Evolutionary conservation across 2,113 vertebrate genomes (phyloP), one percentile per base, ranked within the genome.

Genomic region (Vulpes ferrilata): DNA sequence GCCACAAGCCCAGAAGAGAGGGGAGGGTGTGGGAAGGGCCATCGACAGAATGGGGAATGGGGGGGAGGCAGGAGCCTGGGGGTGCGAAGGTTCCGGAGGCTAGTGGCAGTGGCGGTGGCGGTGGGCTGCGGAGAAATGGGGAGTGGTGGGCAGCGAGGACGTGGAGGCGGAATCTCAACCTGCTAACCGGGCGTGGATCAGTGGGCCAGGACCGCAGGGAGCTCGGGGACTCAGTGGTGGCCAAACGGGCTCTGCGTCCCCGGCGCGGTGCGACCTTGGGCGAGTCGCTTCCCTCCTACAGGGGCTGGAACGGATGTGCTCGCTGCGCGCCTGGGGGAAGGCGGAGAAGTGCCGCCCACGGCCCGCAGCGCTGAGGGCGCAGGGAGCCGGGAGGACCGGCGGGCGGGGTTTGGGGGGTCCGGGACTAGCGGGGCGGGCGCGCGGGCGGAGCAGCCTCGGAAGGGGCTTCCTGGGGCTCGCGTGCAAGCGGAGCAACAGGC

Each of bases 401-500:
- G 43, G 43, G 59, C 16, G 1, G 76, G 53, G 1, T 5, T 15
- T 11, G 35, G 4, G 2, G 7, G 17, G 15, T n/a, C 20, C 43
- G 25, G 25, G 69, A 67, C 32, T 2, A 10, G 32, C 32, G 32
- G 35, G n/a, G 59, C 1, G 2, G 1, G 25, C 64, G 12, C 57
- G 38, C 65, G 7, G 32, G 25, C 65, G 7, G 62, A 20, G 83
- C 71, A 22, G 53, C 60, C 76, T 64, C 35, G 3, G 43, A 59
- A 51, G n/a, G 59, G 76, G 83, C 82, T 27, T 25, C 81, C 23
- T 2, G 1, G 9, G 32, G 78, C 79, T 8, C 11, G 9, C 1
- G 38, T 30, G 25, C 53, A 64, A 7, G 17, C 53, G 0, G 6
- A 48, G 95, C 97, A 93, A 98, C 95, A 93, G 96, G 96, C 71